phyloP scores from a whole-genome alignment of 2,888 invertebrate genomes.

The Pterobdella sp. region DNA sequence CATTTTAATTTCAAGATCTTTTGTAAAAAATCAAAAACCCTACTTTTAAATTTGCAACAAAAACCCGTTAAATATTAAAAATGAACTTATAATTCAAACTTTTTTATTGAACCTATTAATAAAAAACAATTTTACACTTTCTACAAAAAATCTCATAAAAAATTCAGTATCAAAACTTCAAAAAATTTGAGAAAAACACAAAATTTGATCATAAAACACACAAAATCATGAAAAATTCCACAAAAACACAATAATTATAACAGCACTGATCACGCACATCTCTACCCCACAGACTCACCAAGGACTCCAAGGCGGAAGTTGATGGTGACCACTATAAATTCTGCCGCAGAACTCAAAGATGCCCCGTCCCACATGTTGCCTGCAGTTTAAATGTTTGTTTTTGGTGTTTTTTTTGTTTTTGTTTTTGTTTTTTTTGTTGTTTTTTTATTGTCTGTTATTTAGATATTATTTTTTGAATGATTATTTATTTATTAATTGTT shows the following conservation, averaged over 20 bases:
- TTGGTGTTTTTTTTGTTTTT: not conserved
- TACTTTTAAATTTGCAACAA: no score
- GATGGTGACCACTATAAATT: constrained; percentile 20
- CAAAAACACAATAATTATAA: not conserved
- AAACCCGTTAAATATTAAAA: no score
- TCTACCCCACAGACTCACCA: not conserved
- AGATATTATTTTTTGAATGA: not conserved
- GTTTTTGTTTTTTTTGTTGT: not conserved
- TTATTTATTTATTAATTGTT: not conserved
- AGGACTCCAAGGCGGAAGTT: constrained; percentile 24
- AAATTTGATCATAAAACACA: no score
- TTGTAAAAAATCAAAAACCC: no score
- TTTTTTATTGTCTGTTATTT: not conserved
- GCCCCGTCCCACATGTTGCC: constrained; percentile 16
- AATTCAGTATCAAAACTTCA: no score
- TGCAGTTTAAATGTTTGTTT: not conserved
- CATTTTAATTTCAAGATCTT: no score
- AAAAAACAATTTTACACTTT: no score
- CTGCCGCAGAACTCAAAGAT: not conserved
- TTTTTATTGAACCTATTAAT: no score
- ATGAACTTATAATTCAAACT: no score
- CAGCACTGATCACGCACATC: not conserved
- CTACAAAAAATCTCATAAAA: no score
- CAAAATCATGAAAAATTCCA: not conserved
- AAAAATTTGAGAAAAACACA: no score